phyloP scores from a whole-genome alignment of 2,888 invertebrate genomes.

The Heliconius ethilla region DNA sequence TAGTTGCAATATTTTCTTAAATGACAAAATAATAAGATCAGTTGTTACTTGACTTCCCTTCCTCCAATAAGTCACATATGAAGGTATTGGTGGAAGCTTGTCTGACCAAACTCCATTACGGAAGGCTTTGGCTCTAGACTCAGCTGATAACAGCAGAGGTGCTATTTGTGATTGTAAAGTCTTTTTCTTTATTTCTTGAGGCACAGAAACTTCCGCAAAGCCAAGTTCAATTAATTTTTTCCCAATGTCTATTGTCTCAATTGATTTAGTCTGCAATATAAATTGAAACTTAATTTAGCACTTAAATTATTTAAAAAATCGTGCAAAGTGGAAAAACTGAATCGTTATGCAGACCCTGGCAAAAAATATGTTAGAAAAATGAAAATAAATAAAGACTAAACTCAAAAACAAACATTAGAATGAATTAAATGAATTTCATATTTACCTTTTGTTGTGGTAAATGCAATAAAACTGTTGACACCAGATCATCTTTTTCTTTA shows the following conservation, averaged over 20 bases:
- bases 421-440: background rate
- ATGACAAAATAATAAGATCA: constrained; percentile 53
- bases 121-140: constrained; percentile 66
- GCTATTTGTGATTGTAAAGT: constrained; percentile 70
- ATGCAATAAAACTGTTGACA: constrained; percentile 74
- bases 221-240: constrained; percentile 76
- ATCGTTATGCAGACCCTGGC: background rate
- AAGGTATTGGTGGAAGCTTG: constrained; percentile 68
- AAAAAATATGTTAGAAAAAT: too few relatives aligned
- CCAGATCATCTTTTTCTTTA: constrained; percentile 70
- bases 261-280: constrained; percentile 66
- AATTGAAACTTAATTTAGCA: constrained; percentile 32
- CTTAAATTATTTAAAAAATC: background rate
- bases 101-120: constrained; percentile 77
- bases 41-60: constrained; percentile 59
- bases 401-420: background rate
- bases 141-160: constrained; percentile 66
- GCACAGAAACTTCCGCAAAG: constrained; percentile 71
- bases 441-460: constrained; percentile 69
- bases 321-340: background rate
- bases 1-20: constrained; percentile 59
- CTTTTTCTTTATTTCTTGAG: constrained; percentile 62
- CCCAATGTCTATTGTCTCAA: constrained; percentile 72
- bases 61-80: constrained; percentile 68
- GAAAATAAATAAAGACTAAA: too few relatives aligned